Evolutionary conservation across 2,797 vertebrate species (phyloP), one percentile per base, ranked within the genome.

Genomic region (Chelon labrosus): DNA sequence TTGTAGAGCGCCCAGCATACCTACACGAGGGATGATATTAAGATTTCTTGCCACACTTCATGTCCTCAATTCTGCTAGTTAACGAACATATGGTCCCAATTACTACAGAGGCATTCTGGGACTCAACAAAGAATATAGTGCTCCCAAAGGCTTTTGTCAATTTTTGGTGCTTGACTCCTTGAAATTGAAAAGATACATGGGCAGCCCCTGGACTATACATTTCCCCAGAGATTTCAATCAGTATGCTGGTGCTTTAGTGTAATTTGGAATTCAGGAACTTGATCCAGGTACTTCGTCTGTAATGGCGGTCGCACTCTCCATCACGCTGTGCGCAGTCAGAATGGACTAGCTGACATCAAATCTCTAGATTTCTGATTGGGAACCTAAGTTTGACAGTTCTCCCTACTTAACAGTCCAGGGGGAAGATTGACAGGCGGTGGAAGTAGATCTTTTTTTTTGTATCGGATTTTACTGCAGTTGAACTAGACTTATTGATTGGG

Each of bases 101-200:
- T 77, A 84, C 73, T 25, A 49, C 11, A 11, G 59, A 70, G 49
- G 61, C 39, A 31, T 70, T 77, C 25, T 54, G 71, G 75, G 82
- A 85, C 65, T 50, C 56, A 79, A 70, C 58, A 60, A 61, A 76
- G 72, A 69, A 53, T 49, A 75, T 44, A 12, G 47, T 20, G 56
- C 50, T 83, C 88, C 77, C 71, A 5, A 10, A 65, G 79, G 77
- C 70, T 59, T 85, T 56, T 62, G 55, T 65, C 56, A 85, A 86
- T 83, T 85, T 77, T 78, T 42, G 75, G 41, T 58, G 56, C 78
- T 70, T 78, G 77, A 84, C 75, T 79, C 68, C 38, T 65, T 69
- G 49, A 80, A 84, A 85, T 80, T 82, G 80, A 78, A 88, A 80
- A 73, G 56, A 88, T 72, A 76, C 70, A 85, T 74, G 73, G 65